Conservation (phyloP, 2,113 vertebrate species). For the Lagopus leucura region DNA sequence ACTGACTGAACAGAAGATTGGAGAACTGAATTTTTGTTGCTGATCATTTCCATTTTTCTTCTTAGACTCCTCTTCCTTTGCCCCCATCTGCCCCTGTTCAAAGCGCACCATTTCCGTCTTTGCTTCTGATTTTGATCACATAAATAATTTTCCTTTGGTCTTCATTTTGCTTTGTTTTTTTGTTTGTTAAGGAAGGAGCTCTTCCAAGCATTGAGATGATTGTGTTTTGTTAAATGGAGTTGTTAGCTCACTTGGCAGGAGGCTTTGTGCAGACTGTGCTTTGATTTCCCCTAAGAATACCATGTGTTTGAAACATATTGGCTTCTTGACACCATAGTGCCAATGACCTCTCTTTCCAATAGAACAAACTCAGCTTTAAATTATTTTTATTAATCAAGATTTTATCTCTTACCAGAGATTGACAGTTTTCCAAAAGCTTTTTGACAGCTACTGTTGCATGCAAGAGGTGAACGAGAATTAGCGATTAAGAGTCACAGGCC, state of each 20-base stretch:
- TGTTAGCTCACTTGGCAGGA: slow-evolving; percentile 59
- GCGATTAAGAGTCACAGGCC: slow-evolving; percentile 48
- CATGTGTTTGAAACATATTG: slow-evolving; percentile 65
- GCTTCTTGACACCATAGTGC: slow-evolving; percentile 47
- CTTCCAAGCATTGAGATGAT: slow-evolving; percentile 14
- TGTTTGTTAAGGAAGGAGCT: slow-evolving; percentile 34
- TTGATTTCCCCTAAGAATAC: slow-evolving; percentile 63
- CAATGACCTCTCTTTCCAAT: slow-evolving; percentile 63
- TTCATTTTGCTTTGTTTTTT: slow-evolving; percentile 32
- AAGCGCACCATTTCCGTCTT: neutral
- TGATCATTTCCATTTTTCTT: slow-evolving; percentile 8
- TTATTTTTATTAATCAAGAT: slow-evolving; percentile 77
- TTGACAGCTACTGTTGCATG: slow-evolving; percentile 69
- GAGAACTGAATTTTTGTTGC: slow-evolving; percentile 9
- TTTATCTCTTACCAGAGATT: slow-evolving; percentile 68
- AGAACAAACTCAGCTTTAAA: slow-evolving; percentile 67
- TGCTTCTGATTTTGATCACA: slow-evolving; percentile 15
- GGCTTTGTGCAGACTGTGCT: slow-evolving; percentile 44
- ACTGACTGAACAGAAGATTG: neutral
- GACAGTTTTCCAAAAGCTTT: slow-evolving; percentile 69
- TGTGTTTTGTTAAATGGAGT: slow-evolving; percentile 63
- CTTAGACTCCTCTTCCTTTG: neutral
- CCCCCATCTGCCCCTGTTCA: neutral
- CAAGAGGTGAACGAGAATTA: slow-evolving; percentile 64
- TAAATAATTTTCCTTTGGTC: slow-evolving; percentile 28